Evolutionary conservation across 2,888 invertebrate species (phyloP), one percentile per base, ranked within the genome.

Genomic region (Corbicula japonica): DNA sequence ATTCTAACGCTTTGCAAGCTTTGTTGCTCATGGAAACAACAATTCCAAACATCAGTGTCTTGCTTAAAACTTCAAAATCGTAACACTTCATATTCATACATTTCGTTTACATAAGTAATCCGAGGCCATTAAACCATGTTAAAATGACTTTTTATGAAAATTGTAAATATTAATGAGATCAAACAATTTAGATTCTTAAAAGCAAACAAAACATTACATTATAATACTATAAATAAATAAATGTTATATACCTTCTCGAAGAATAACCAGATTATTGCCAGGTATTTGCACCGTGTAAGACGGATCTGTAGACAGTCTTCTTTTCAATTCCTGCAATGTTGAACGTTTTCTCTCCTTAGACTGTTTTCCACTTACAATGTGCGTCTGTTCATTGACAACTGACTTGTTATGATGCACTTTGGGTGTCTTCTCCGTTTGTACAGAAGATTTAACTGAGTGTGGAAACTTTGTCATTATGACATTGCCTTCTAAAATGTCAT

Each of bases 401-500:
- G 28, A 6, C 23, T 6, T 6, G 4, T n/a, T 1, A 21, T 54
- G 28, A 5, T 54, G 4, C 1, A 10, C n/a, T 54, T 54, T 6
- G 5, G 28, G 18, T 52, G 32, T 3, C 28, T 52, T 52, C 18
- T 52, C 32, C 10, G 28, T 30, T 38, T 15, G 18, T 8, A 18
- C 41, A 38, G 8, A 38, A 38, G 41, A 38, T 38, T 38, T 38
- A 38, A 38, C 18, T 8, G 41, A 12, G 41, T 12, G 41, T 15
- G 8, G 41, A 12, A 18, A 18, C 18, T 15, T 54, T 18, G 23
- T 23, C 28, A 28, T 8, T 23, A 54, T 26, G 26, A 26, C 18
- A 18, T 58, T 69, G 1, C 68, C 68, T 23, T 41, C 28, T 6
- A 69, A 26, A 10, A 69, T 69, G 46, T 69, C 68, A 58, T 15